A percentile compares a stretch with the other conserved stretches of the same genome.
These are phyloP conservation scores for Eurystomus glaucurus DNA, from an alignment of 2,797 vertebrate genomes.

Conservation along the genomic window DNA sequence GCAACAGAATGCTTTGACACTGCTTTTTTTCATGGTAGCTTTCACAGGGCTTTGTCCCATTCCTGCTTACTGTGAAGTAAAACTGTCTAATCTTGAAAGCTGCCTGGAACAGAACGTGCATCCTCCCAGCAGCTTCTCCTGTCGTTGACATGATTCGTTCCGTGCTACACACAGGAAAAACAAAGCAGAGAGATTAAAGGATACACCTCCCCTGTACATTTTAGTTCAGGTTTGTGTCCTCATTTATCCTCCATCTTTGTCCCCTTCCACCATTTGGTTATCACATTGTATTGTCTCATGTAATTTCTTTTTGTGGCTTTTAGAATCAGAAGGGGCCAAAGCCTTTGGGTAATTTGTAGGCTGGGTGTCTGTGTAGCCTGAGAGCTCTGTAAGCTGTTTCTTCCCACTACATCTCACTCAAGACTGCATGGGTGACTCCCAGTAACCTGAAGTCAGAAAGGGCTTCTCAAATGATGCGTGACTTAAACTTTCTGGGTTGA, in stretches of 20 bases:
- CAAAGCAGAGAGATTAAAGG: slow-evolving; percentile 18
- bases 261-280: not conserved
- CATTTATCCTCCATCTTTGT: not conserved
- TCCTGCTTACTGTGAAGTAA: slow-evolving; percentile 7
- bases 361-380: not conserved
- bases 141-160: not conserved
- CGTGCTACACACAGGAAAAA: not conserved
- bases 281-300: not conserved
- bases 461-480: not conserved
- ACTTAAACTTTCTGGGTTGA: not conserved
- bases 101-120: not conserved
- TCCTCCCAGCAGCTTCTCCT: slow-evolving; percentile 6
- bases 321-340: not conserved
- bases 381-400: not conserved
- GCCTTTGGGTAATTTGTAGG: not conserved
- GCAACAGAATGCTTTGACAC: not conserved
- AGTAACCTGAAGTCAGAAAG: not conserved
- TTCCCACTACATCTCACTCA: not conserved
- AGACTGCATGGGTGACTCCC: not conserved
- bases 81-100: slow-evolving; percentile 30
- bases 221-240: not conserved
- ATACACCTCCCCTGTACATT: not conserved
- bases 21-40: not conserved
- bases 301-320: not conserved
- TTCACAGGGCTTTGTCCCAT: slow-evolving; percentile 8